A percentile compares a stretch with the other conserved stretches of the same genome.
Evolutionary conservation across 2,113 vertebrate genomes (phyloP).

Genomic region (Eretmochelys imbricata): DNA sequence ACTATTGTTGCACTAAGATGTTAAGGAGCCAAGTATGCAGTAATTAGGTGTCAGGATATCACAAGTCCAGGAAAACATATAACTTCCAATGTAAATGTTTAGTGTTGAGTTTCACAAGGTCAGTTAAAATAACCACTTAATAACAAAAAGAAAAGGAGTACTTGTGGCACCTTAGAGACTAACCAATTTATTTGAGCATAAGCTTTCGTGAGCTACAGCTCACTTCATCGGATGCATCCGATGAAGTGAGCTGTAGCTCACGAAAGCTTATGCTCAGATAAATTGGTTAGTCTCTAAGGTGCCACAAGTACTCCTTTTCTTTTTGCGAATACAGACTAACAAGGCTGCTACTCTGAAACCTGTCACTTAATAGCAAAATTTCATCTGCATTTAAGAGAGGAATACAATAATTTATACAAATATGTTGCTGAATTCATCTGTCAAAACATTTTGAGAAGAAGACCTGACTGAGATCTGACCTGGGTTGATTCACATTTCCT

Average conservation of each 20-base stretch:
- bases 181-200: too few species aligned
- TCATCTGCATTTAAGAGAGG: not conserved
- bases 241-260: too few species aligned
- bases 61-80: constrained; percentile 6
- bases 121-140: not conserved
- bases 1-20: not conserved
- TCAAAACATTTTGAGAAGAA: not conserved
- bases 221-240: too few species aligned
- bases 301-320: too few species aligned
- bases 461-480: constrained; percentile 55
- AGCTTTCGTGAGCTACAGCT: too few species aligned
- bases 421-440: not conserved
- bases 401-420: not conserved
- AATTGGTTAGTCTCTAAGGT: too few species aligned
- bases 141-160: not conserved
- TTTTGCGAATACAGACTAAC: too few species aligned
- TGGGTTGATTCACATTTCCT: not conserved
- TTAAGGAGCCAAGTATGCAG: constrained; percentile 10
- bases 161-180: too few species aligned
- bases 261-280: too few species aligned
- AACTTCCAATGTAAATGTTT: not conserved
- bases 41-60: constrained; percentile 26
- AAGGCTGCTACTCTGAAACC: too few species aligned
- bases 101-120: constrained; percentile 7
- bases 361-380: not conserved